Evolutionary conservation across 2,113 vertebrate species (phyloP), one percentile per base, ranked within the genome.

Genomic region (Garra rufa): DNA sequence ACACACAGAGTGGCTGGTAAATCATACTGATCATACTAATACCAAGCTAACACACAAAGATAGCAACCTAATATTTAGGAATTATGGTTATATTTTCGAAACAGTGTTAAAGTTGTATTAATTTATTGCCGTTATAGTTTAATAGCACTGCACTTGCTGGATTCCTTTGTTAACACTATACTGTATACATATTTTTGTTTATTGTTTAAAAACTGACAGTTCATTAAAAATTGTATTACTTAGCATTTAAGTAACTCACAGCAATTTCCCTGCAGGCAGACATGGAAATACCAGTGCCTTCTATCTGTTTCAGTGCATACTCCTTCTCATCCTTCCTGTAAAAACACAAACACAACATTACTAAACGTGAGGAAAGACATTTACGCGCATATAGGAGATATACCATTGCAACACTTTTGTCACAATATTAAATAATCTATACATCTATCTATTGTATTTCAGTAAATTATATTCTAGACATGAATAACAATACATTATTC

Each of bases 271-370:
- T 96, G 95, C 98, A 99, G 85, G 98, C 98, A 76, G 98, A 99
- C 98, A 99, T 99, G 88, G 98, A 99, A 93, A 99, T 99, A 91
- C 98, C 98, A 93, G 98, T 99, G 94, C 98, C 98, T 97, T 99
- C 98, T 91, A 99, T 99, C 90, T 99, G 98, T 94, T 99, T 99
- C 94, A 99, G 96, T 93, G 98, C 98, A 80, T 99, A 99, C 90
- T 99, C 98, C 94, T 98, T 98, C 91, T 99, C 97, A 93, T 99
- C 98, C 90, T 97, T 99, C 96, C 98, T 99, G 95, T 82, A 86
- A 92, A 94, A 34, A 81, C 43, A 89, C n/a, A 67, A 57, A 43
- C 65, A 44, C 63, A 30, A 14, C 24, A 6, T 67, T 17, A 84
- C 9, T 74, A 30, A 28, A 75, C 8, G n/a, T 61, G 48, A 24